These are phyloP conservation scores for Girardinus metallicus DNA, from an alignment of 2,797 vertebrate genomes.

Conservation along the genomic window DNA sequence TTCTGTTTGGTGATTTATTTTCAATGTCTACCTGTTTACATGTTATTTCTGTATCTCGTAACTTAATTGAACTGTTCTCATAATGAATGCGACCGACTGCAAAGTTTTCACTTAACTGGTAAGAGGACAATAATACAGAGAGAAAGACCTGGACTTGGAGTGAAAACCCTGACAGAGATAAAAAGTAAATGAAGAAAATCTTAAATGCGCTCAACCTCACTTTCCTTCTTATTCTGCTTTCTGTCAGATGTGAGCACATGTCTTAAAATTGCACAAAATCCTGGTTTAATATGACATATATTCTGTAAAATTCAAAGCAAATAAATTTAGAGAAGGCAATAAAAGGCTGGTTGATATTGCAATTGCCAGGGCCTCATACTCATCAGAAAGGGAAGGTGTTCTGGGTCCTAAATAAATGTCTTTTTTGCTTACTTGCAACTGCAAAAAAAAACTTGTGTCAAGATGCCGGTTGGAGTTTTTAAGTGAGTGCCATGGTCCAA, in stretches of 20 bases:
- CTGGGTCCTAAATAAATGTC: neutral
- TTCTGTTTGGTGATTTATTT: neutral
- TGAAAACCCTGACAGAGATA: neutral
- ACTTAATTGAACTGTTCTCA: neutral
- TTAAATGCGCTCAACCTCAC: neutral
- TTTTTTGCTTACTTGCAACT: neutral
- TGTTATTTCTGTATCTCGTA: neutral
- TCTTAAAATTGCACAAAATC: neutral
- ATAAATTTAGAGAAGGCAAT: neutral
- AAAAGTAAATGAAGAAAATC: neutral
- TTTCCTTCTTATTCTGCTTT: neutral
- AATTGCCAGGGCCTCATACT: neutral
- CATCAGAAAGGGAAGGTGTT: neutral
- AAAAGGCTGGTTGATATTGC: neutral
- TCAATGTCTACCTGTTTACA: neutral
- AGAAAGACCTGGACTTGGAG: neutral
- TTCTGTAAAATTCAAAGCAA: neutral
- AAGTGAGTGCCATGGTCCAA: neutral
- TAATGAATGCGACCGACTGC: neutral
- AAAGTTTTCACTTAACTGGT: neutral
- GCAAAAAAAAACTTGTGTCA: neutral
- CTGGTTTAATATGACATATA: neutral
- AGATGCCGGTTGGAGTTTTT: neutral
- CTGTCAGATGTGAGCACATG: neutral
- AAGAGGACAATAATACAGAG: neutral